phyloP scores from a whole-genome alignment of 2,888 invertebrate genomes.

The Malachius bipustulatus region DNA sequence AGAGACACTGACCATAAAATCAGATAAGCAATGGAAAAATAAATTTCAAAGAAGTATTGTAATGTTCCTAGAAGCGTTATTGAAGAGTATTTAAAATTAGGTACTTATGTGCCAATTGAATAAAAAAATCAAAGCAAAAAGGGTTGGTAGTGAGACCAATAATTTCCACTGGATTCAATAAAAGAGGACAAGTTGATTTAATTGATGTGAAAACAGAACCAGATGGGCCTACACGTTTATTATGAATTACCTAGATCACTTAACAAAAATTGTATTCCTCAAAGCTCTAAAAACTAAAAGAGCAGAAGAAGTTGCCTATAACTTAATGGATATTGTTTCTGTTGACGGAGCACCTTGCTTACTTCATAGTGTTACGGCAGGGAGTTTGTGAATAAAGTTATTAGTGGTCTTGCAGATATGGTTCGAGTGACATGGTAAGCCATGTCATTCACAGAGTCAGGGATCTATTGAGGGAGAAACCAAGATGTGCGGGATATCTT shows the following conservation, averaged over 20 bases:
- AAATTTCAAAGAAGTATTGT: too few relatives aligned
- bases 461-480: constrained; percentile 30
- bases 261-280: constrained; percentile 31
- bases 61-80: too few relatives aligned
- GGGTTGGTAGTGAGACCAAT: too few relatives aligned
- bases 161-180: too few relatives aligned
- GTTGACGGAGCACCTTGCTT: constrained; percentile 29
- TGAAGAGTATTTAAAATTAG: too few relatives aligned
- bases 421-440: constrained; percentile 28
- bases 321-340: constrained; percentile 27
- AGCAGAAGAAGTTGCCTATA: constrained; percentile 27
- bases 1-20: constrained; percentile 5
- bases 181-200: too few relatives aligned
- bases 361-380: constrained; percentile 28
- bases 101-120: too few relatives aligned
- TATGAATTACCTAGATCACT: constrained; percentile 29
- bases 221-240: constrained; percentile 31
- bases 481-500: too few relatives aligned
- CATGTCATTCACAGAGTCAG: constrained; percentile 26
- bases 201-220: too few relatives aligned
- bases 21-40: constrained; percentile 11
- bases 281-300: constrained; percentile 25
- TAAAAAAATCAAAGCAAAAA: too few relatives aligned
- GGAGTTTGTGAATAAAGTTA: constrained; percentile 26
- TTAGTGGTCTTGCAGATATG: constrained; percentile 20